These are phyloP conservation scores for Bruchidius siliquastri DNA, from an alignment of 2,888 invertebrate species.

Conservation along the genomic window DNA sequence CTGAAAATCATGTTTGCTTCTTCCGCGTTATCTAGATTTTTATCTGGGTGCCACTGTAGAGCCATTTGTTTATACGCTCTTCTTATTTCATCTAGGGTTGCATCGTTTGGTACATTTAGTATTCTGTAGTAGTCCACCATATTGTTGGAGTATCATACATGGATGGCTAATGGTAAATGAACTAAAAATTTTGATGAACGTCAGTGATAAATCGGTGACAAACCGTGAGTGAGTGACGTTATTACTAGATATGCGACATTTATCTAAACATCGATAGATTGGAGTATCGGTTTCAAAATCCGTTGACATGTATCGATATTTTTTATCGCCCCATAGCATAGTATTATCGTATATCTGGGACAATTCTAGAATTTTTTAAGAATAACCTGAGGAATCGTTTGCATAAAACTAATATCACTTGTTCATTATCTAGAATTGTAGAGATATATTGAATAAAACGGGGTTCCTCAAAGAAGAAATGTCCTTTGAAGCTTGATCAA, in stretches of 20 bases:
- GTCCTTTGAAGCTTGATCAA: no score
- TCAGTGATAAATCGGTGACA: not conserved
- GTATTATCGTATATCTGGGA: no score
- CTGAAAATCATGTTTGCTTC: not conserved
- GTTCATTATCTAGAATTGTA: no score
- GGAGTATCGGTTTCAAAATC: no score
- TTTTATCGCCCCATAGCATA: no score
- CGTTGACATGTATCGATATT: no score
- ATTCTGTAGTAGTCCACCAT: not conserved
- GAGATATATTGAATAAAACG: no score
- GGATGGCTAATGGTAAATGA: not conserved
- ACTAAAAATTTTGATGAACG: not conserved
- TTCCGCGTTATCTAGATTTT: not conserved
- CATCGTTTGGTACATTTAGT: not conserved
- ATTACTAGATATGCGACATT: not conserved
- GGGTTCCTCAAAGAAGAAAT: no score
- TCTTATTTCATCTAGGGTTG: not conserved
- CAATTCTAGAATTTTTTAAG: no score
- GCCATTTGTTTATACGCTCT: not conserved
- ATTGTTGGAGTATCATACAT: not conserved
- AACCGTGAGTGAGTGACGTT: not conserved
- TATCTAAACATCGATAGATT: no score
- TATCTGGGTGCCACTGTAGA: not conserved
- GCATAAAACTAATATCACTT: no score
- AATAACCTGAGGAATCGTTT: no score